Base-by-base conservation (phyloP, 2,888 invertebrate genomes). In the Drosophila meridiana region DNA sequence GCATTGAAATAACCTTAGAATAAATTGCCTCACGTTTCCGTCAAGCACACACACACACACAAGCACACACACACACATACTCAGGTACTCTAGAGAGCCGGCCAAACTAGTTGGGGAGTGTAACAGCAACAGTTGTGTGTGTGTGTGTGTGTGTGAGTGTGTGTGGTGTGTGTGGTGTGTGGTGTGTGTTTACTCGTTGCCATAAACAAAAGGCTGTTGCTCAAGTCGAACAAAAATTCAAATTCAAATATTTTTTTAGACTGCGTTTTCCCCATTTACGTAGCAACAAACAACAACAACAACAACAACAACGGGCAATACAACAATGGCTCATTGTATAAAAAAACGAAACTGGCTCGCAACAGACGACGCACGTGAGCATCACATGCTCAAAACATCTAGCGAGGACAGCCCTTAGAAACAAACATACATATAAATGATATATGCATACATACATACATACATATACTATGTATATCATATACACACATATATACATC, bases 1-100 rank as follows among this genome's bases (percentile, higher is more conserved):
- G 77, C 34, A 36, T 60, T 76, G 70, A 71, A 76, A 90, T 81
- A 87, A 90, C 88, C 90, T 87, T 90, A 88, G 81, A 88, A 87
- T 90, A 83, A 90, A 90, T 87, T 86, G 80, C 89, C 78, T 78
- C 90, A 87, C 90, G 90, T 90, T 87, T 87, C 90, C 86, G 83
- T 62, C 62, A 69, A 59, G 69, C 65, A 78, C 63, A 73, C 58
- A 82, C 32, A 73, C 53, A 73, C 40, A 60, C 32, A 50, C 42
- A 73, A 32, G 59, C 13, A 40, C 9, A 47, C 30, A 65, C 52
- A 70, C 45, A 66, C 28, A 71, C 47, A 71, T 32, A 60, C 72
- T 59, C 68, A 20, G 9, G 11, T 52, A 52, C 50, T 20, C 50
- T 20, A 52, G 34, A 52, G 50, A 52, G 50, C 50, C 34, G 34